Base-by-base conservation (phyloP, 2,888 invertebrate genomes). In the Chamaedrilus cognettii region DNA sequence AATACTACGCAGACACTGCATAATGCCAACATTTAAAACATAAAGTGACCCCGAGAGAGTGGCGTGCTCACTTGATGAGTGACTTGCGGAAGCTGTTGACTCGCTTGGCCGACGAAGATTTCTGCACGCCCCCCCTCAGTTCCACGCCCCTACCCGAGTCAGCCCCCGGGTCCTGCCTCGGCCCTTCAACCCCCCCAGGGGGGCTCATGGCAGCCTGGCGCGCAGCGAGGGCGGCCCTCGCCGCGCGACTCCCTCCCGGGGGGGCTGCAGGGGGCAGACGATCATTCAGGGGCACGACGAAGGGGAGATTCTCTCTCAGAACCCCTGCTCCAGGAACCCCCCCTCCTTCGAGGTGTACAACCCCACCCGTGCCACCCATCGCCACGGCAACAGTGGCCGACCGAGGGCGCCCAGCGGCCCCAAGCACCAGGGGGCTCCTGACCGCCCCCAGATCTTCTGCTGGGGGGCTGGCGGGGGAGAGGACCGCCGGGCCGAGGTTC, bases 41-140 rank as follows among this genome's bases (percentile, higher is more conserved):
- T n/a, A n/a, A n/a, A n/a, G n/a, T n/a, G n/a, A n/a, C n/a, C n/a
- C 42, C 19, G 42, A 42, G 19, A 42, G 19, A 19, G 19, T 11
- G 28, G 11, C 28, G 7, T 7, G 26, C 55, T 52, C 26, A 52
- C 55, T 52, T 52, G 26, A 52, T 52, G 26, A 52, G 11, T 19
- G 55, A 52, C 55, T 52, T 52, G 11, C 55, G 55, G 28, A 52
- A 19, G 55, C 55, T 52, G 55, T 52, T 52, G 55, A 52, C 55
- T 52, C 55, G 19, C 11, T 52, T 52, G 19, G 26, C 26, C 7
- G 55, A 23, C 26, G 42, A 42, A 42, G 42, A 15, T 42, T 19
- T 42, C 42, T 42, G 11, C 42, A 42, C 42, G 11, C 19, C 42
- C 11, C 42, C 19, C 42, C 19, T 42, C 42, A 42, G 19, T 42